Evolutionary conservation across 2,888 invertebrate genomes (phyloP), one percentile per base, ranked within the genome.

Genomic region (Stenotaenia linearis): DNA sequence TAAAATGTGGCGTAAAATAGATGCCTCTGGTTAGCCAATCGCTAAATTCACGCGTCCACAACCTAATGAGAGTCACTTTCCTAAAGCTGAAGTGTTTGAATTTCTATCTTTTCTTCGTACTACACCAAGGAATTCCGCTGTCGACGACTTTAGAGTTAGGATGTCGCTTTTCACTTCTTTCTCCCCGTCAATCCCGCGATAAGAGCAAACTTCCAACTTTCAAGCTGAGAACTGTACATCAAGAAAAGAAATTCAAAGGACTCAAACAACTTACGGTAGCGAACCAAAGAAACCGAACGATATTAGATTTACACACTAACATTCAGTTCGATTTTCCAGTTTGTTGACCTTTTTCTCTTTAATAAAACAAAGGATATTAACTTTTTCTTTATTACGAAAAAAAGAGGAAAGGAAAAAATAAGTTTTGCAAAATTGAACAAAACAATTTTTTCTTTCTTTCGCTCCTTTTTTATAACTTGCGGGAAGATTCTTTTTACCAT

Each of bases 401-500:
- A 61, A 10, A 61, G 12, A 28, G 25, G 6, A 25, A 23, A 61
- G 23, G 15, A 25, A 61, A 61, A 25, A 61, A 25, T 7, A 25
- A 61, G 7, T 12, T 21, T 23, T 61, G 61, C 61, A 61, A 61
- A 61, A 61, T 61, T 61, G 61, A 61, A 61, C 6, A 61, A 61
- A 61, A 61, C 61, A 61, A 61, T 61, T 61, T 61, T 61, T 61
- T 61, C 15, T 21, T 15, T 61, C 45, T 45, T n/a, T 45, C 18
- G 5, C 18, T 40, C 15, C n/a, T 45, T 45, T 45, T 45, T 45
- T 45, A 45, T 45, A 45, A 45, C 45, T 61, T 61, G 61, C 28
- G 61, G 61, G 61, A 61, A 61, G 61, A 61, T 61, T 61, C 28
- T 61, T 61, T 61, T 61, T 61, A 25, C 61, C 28, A 61, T 61